Conservation (phyloP, 2,113 vertebrate genomes). For the Dromiciops gliroides region DNA sequence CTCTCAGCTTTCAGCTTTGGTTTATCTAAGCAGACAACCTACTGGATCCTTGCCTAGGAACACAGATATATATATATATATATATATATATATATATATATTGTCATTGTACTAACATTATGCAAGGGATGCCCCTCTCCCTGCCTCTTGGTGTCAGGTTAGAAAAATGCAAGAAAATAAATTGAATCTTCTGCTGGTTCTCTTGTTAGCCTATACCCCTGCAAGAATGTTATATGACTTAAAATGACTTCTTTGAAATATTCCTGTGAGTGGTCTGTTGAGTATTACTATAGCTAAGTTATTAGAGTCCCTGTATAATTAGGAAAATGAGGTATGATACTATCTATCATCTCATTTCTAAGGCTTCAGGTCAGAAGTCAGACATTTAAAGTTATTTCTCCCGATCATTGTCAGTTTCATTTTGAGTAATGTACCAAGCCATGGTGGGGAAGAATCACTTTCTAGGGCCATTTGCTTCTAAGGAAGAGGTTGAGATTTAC, state of each 20-base stretch:
- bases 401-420: slow-evolving; percentile 21
- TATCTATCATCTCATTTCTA: slow-evolving; percentile 42
- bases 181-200: slow-evolving; percentile 63
- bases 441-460: background rate
- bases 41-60: slow-evolving; percentile 62
- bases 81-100: too few relatives aligned
- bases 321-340: slow-evolving; percentile 56
- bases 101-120: slow-evolving; percentile 65
- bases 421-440: slow-evolving; percentile 16
- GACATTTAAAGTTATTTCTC: slow-evolving; percentile 34
- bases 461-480: slow-evolving; percentile 41
- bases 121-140: slow-evolving; percentile 45
- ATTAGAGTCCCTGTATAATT: slow-evolving; percentile 36
- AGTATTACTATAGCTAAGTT: slow-evolving; percentile 65
- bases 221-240: slow-evolving; percentile 61
- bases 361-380: background rate
- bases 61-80: too few relatives aligned
- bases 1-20: slow-evolving; percentile 69
- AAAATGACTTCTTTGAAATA: slow-evolving; percentile 65
- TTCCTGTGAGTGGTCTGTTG: slow-evolving; percentile 51
- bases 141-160: slow-evolving; percentile 53
- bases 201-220: slow-evolving; percentile 4
- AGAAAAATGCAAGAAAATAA: slow-evolving; percentile 63
- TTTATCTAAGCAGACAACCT: slow-evolving; percentile 46
- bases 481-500: background rate